Base-by-base conservation (phyloP, 1,140 invertebrate genomes). In the Rhyzopertha dominica region DNA sequence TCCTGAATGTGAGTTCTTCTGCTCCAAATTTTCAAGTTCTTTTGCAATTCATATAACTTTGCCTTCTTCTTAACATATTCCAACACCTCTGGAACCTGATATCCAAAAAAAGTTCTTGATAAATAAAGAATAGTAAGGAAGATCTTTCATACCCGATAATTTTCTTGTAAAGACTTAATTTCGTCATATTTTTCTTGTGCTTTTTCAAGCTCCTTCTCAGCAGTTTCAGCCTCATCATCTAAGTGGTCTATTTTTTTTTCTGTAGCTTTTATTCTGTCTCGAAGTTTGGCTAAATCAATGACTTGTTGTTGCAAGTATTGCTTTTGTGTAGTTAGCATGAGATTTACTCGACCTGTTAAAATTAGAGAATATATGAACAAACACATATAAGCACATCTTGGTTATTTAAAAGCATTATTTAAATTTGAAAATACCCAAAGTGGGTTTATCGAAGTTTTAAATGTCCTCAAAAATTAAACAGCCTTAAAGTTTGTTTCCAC, bases 51-150 rank as follows among this genome's bases (percentile, higher is more conserved):
- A 1, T 65, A 51, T 4, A 76, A 50, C 37, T 77, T 65, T 1
- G 62, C 65, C 47, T 77, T 74, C 0, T 73, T 61, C 30, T 61
- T 57, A 0, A 79, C 71, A 30, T 76, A 78, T 2, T 78, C 74
- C 58, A 75, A 61, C 5, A 78, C 56, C 46, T 73, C 68, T 0
- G 78, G 78, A 0, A 75, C 73, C 41, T 53, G 17, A 34, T 42
- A 47, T 13, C 7, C n/a, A 30, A 40, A 20, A 5, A 31, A 31
- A 31, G 7, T 30, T 30, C 7, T 7, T 16, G 14, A 29, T 26
- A 32, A 18, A 12, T 4, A 43, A 32, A 34, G 25, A 31, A n/a
- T 1, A 16, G 12, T 5, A 34, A 20, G 16, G 22, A 26, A 19
- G 28, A 7, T 13, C 3, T 24, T 32, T 45, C 18, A 14, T 30